A percentile compares a stretch with the other conserved stretches of the same genome.
phyloP scores from a whole-genome alignment of 2,888 invertebrate species.

The Pseudococcus longispinus region DNA sequence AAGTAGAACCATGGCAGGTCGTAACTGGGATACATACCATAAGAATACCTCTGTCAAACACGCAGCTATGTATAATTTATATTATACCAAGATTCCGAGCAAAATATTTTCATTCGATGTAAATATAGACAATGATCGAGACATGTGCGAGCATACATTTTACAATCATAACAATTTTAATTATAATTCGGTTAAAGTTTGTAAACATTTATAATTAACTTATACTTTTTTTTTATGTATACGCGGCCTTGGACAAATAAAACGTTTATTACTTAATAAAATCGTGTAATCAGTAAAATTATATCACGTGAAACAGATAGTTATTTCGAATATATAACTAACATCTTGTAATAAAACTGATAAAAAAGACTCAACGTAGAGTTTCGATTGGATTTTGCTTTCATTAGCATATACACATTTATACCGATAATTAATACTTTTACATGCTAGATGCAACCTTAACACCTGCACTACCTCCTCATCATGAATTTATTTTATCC shows the following conservation, averaged over 20 bases:
- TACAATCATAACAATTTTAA: constrained; percentile 42
- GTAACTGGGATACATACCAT: neutral
- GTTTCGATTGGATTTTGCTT: constrained; percentile 27
- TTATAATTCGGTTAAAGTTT: constrained; percentile 42
- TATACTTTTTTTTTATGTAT: constrained; percentile 30
- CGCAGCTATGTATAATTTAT: neutral
- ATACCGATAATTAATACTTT: neutral
- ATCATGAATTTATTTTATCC: neutral
- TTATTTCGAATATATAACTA: constrained; percentile 22
- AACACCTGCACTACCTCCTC: neutral
- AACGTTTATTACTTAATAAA: constrained; percentile 44
- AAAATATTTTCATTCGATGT: neutral
- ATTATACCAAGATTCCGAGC: neutral
- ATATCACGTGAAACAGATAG: constrained; percentile 45
- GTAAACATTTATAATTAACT: constrained; percentile 43
- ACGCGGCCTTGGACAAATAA: constrained; percentile 42
- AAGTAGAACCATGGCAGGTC: neutral
- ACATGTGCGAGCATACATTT: neutral
- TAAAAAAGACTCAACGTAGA: neutral
- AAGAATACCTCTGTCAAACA: neutral
- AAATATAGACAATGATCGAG: constrained; percentile 35
- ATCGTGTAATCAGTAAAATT: constrained; percentile 39
- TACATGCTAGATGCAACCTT: neutral
- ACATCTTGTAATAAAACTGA: constrained; percentile 38
- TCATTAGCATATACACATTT: neutral